These are phyloP conservation scores for Loris lydekkerianus DNA, from an alignment of 2,797 vertebrate genomes.

Conservation along the genomic window DNA sequence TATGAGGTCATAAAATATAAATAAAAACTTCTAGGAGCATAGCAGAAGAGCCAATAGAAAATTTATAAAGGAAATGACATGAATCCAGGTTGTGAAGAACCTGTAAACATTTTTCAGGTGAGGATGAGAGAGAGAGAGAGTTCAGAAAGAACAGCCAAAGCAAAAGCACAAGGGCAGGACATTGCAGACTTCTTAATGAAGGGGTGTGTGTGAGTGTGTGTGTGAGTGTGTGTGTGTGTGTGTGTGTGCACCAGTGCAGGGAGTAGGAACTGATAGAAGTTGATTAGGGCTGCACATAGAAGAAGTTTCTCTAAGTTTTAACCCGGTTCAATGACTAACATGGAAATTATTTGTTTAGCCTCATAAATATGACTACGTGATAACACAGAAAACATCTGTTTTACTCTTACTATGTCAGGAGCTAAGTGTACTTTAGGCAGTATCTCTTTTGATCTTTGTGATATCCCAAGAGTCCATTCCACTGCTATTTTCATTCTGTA, in stretches of 20 bases:
- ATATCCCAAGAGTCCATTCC: not conserved
- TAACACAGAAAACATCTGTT: not conserved
- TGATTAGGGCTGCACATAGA: not conserved
- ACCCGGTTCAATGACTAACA: not conserved
- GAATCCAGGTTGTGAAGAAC: constrained; percentile 60
- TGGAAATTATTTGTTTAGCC: not conserved
- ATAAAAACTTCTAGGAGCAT: constrained; percentile 46
- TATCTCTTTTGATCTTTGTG: not conserved
- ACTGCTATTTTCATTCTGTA: not conserved
- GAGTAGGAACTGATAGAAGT: not conserved
- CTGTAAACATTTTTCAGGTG: constrained; percentile 42
- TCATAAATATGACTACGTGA: not conserved
- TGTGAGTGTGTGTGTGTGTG: not conserved
- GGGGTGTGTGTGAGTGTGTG: not conserved
- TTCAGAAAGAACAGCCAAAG: not conserved
- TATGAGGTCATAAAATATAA: constrained; percentile 68
- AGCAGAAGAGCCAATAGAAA: constrained; percentile 66
- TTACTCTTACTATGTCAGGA: not conserved
- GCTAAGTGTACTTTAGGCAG: not conserved
- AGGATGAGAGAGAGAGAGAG: not conserved
- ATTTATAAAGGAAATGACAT: constrained; percentile 71
- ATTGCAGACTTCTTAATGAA: not conserved
- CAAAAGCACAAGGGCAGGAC: not conserved
- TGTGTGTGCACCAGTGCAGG: not conserved
- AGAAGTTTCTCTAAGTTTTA: not conserved